These are phyloP conservation scores for Hypercompe scribonia DNA, from an alignment of 2,888 invertebrate genomes.

Conservation along the genomic window DNA sequence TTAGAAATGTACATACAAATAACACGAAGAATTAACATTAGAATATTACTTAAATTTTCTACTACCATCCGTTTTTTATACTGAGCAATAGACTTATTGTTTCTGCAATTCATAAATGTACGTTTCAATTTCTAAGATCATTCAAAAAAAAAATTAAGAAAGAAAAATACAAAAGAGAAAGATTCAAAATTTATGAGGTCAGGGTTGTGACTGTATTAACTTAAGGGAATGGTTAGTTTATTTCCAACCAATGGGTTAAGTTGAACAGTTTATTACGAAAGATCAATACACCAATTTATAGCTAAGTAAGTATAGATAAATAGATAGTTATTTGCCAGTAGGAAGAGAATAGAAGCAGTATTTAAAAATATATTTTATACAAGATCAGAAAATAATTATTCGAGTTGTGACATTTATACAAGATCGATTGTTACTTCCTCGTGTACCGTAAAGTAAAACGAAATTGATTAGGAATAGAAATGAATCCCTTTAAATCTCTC, in stretches of 20 bases:
- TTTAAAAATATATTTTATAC: not conserved
- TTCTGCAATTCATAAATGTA: not conserved
- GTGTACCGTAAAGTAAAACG: not conserved
- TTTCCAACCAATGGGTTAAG: not conserved
- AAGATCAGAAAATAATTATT: not conserved
- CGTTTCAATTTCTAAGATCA: not conserved
- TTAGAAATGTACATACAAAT: constrained; percentile 23
- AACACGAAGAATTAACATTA: constrained; percentile 15
- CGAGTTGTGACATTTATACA: not conserved
- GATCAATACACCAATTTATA: not conserved
- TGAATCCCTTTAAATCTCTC: constrained; percentile 63
- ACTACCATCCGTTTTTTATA: not conserved
- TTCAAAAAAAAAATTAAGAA: too few relatives aligned
- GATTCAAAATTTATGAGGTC: not conserved
- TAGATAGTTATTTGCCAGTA: too few relatives aligned
- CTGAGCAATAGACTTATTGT: not conserved
- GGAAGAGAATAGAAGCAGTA: too few relatives aligned
- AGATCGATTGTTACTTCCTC: not conserved
- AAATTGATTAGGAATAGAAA: constrained; percentile 66
- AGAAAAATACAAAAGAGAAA: too few relatives aligned
- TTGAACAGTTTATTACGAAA: not conserved
- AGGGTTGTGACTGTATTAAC: not conserved
- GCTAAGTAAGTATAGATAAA: not conserved
- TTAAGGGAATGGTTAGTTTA: not conserved
- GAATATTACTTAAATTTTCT: not conserved